Evolutionary conservation across 2,888 invertebrate species (phyloP).

Genomic region (Torymus tubicola): DNA sequence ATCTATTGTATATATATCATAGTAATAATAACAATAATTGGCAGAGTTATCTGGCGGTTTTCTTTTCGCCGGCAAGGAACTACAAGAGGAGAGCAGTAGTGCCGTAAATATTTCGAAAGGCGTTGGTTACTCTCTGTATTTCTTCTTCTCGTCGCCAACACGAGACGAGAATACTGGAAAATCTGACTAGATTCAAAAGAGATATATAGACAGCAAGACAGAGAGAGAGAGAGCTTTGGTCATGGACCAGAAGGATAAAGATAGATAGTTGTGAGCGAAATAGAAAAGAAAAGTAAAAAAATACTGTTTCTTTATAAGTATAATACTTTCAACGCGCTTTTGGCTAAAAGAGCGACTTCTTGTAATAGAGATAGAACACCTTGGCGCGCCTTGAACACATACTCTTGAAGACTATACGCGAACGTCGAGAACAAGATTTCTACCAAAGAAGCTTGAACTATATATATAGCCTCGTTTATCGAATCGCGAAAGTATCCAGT

Average conservation of each 20-base stretch:
- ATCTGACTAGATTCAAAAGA: constrained; percentile 40
- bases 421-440: constrained; percentile 35
- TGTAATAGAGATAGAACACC: not conserved
- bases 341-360: constrained; percentile 36
- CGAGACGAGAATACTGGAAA: constrained; percentile 30
- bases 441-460: constrained; percentile 31
- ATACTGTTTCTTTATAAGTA: constrained; percentile 43
- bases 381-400: constrained; percentile 41
- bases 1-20: constrained; percentile 1
- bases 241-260: not conserved
- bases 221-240: constrained; percentile 23
- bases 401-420: constrained; percentile 24
- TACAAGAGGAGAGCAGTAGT: constrained; percentile 7
- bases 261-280: too few relatives aligned
- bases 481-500: constrained; percentile 31
- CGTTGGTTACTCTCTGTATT: too few relatives aligned
- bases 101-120: not conserved
- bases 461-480: constrained; percentile 37
- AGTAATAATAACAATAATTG: not conserved
- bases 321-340: constrained; percentile 49
- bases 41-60: constrained; percentile 4
- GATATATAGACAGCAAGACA: not conserved
- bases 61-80: constrained; percentile 33
- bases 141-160: constrained; percentile 1
- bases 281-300: constrained; percentile 32